Evolutionary conservation across 2,113 vertebrate species (phyloP), one percentile per base, ranked within the genome.

Genomic region (Beaufortia kweichowensis): DNA sequence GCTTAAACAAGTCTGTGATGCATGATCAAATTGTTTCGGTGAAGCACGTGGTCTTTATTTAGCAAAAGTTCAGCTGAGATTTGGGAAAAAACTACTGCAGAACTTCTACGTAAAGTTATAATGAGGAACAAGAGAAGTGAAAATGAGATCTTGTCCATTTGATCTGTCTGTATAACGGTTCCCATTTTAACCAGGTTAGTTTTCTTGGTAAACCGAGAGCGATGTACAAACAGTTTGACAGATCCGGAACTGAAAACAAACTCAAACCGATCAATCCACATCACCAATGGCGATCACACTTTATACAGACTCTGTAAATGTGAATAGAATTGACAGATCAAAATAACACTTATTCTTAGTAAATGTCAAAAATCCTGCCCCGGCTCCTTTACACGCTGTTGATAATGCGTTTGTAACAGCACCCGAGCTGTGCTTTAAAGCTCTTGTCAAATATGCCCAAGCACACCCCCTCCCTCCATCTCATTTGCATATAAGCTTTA

Each of bases 401-500:
- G 70, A 83, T 89, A 72, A 85, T 84, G 84, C 84, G 84, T 79
- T 78, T 75, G 81, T 83, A 88, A 75, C 80, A 84, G 84, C 79
- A 85, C 77, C 59, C 77, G 78, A 84, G 84, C 74, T 84, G 86
- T 88, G 86, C 83, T 88, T 91, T 88, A 88, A 92, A 93, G 91
- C 92, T 91, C 90, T 91, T 91, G 90, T 93, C 90, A 94, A 88
- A 93, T 90, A 86, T 87, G 85, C 87, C 84, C 77, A 76, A 82
- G 82, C 86, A 80, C 83, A 86, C 79, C 79, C 87, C 87, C 85
- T 86, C 80, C 84, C 87, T 71, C 21, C 65, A 17, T 75, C 92
- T 94, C 88, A 94, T 95, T 95, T 95, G 92, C 93, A 94, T 95
- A 93, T 93, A 93, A 95, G 93, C 92, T 95, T 93, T 91, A 87